Percentiles rank a stretch among this genome's conserved stretches.
Conservation (phyloP, 2,113 vertebrate species). For the Seriola rivoliana region DNA sequence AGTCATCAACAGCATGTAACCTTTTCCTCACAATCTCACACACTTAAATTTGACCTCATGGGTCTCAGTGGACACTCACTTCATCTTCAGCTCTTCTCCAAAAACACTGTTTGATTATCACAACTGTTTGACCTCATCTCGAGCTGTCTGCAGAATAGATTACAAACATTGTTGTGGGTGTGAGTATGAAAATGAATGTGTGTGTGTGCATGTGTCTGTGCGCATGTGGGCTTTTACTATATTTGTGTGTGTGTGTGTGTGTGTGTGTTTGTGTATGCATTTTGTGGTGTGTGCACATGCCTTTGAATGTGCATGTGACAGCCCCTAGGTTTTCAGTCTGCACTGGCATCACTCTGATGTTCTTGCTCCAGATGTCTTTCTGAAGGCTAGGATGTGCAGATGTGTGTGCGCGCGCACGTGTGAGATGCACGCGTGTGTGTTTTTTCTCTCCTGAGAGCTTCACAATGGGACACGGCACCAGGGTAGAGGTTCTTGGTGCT, state of each 20-base stretch:
- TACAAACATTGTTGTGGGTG: neutral
- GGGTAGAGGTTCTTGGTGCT: constrained; percentile 36
- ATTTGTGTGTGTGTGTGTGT: neutral
- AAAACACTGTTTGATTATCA: constrained; percentile 13
- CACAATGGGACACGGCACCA: constrained; percentile 28
- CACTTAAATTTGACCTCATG: constrained; percentile 1
- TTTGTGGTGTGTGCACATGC: neutral
- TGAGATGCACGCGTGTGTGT: neutral
- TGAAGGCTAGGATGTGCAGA: neutral
- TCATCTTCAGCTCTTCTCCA: constrained; percentile 5
- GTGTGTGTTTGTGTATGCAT: constrained; percentile 8
- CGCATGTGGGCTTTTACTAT: too few species aligned
- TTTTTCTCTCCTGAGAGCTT: constrained; percentile 24
- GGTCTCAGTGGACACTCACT: neutral
- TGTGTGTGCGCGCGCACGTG: too few species aligned
- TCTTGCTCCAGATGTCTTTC: constrained; percentile 25
- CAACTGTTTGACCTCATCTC: neutral
- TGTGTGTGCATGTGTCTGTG: neutral
- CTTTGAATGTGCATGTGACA: constrained; percentile 14
- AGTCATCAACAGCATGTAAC: constrained; percentile 18
- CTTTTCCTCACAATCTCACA: neutral
- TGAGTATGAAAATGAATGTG: too few species aligned
- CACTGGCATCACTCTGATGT: constrained; percentile 16
- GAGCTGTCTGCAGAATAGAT: neutral
- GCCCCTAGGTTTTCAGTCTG: constrained; percentile 7